These are phyloP conservation scores for Oryzias melastigma DNA, from an alignment of 2,113 vertebrate genomes.

Conservation along the genomic window DNA sequence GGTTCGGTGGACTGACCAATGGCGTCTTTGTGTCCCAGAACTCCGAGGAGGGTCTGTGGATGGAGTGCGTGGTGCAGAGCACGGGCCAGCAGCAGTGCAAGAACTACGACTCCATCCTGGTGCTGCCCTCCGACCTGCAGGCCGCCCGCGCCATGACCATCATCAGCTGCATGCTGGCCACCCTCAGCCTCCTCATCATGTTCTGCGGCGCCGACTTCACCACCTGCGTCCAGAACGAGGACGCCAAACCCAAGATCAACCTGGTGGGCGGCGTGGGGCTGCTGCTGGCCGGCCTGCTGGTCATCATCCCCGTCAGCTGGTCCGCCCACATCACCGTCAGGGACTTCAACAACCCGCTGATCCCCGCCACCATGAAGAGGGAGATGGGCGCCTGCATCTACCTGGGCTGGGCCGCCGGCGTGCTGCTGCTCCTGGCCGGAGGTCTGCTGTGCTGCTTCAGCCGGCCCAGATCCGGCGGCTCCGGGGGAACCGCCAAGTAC, in stretches of 20 bases:
- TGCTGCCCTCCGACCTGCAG: conserved; percentile 69
- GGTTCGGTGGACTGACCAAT: neutral
- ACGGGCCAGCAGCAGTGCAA: conserved; percentile 84
- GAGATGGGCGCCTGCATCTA: conserved; percentile 79
- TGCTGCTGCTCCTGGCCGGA: conserved; percentile 72
- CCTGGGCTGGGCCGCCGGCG: conserved; percentile 74
- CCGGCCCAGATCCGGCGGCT: conserved; percentile 46
- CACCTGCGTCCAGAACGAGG: conserved; percentile 74
- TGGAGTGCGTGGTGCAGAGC: conserved; percentile 78
- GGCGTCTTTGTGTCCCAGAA: conserved; percentile 33
- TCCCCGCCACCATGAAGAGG: neutral
- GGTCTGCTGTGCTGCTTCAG: conserved; percentile 81
- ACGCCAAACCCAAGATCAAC: conserved; percentile 73
- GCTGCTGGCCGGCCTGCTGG: conserved; percentile 72
- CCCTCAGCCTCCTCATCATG: conserved; percentile 69
- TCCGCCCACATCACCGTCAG: conserved; percentile 61
- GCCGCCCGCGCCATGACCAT: conserved; percentile 78
- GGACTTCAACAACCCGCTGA: conserved; percentile 66
- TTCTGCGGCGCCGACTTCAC: conserved; percentile 78
- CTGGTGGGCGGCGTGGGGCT: conserved; percentile 67
- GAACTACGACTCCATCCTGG: conserved; percentile 75
- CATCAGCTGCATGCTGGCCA: conserved; percentile 68
- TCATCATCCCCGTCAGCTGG: conserved; percentile 79
- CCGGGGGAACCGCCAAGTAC: conserved; percentile 70
- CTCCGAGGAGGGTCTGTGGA: conserved; percentile 76